These are phyloP conservation scores for Trichacis sp. DNA, from an alignment of 2,888 invertebrate species.

Conservation along the genomic window DNA sequence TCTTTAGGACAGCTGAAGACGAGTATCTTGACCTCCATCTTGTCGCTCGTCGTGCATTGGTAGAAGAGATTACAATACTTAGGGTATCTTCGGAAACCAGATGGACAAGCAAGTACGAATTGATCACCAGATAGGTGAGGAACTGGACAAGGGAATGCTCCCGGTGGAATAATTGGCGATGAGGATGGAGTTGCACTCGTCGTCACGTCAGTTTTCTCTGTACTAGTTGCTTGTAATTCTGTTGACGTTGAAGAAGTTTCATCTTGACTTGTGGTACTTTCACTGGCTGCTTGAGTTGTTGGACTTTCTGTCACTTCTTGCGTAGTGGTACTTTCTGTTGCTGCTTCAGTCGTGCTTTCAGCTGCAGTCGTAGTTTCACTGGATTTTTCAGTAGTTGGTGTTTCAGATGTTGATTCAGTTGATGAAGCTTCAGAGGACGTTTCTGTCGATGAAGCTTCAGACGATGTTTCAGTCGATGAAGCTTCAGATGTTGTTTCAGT, in stretches of 20 bases:
- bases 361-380: conserved; percentile 13
- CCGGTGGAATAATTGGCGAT: conserved; percentile 49
- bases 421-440: conserved; percentile 2
- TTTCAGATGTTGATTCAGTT: conserved; percentile 10
- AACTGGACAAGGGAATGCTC: conserved; percentile 52
- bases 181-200: conserved; percentile 37
- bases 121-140: conserved; percentile 77
- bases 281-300: conserved; percentile 5
- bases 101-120: conserved; percentile 81
- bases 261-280: conserved; percentile 1
- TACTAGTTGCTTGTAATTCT: conserved; percentile 25
- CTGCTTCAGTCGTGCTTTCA: conserved; percentile 4
- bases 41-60: conserved; percentile 80
- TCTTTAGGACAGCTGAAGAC: conserved; percentile 82
- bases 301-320: not conserved
- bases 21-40: conserved; percentile 79
- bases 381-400: conserved; percentile 1
- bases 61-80: conserved; percentile 87
- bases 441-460: not conserved
- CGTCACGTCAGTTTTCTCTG: conserved; percentile 31
- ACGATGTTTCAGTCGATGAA: conserved; percentile 3
- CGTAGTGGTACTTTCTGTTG: conserved; percentile 7
- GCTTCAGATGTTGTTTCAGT: conserved; percentile 11
- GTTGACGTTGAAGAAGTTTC: conserved; percentile 21
- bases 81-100: conserved; percentile 86